Base-by-base conservation (phyloP, 2,888 invertebrate species). In the Andrena praecox region DNA sequence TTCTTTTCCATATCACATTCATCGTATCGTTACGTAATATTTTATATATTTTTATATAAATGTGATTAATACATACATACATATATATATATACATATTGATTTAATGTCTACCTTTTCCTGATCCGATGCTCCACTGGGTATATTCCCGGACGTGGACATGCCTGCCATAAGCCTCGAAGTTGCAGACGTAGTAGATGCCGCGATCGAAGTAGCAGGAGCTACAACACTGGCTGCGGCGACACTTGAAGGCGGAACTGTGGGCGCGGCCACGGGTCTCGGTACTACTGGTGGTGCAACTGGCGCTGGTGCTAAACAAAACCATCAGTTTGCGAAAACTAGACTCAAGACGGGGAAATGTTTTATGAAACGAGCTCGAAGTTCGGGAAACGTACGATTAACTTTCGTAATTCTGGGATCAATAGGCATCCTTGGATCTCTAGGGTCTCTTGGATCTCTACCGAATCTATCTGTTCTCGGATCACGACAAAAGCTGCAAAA, bases 101-200 rank as follows among this genome's bases (percentile, higher is more conserved):
- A 27, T 24, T 20, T 63, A 5, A 56, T 33, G 27, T 33, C 2
- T 86, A 97, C 97, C 96, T 99, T 99, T 94, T 99, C 99, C 94
- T 98, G 98, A 93, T 99, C 99, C 0, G 98, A 97, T 24, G 98
- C 97, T 77, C 97, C 97, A 54, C 97, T 96, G 0, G 97, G 97
- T 87, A 95, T 95, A 90, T 94, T 95, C 77, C 94, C 94, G 77
- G 92, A 91, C 16, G 95, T 94, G 16, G 95, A 94, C 92, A 97
- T 96, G 27, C 96, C 96, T 68, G 94, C 93, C 91, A 92, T 95
- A 95, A 94, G 93, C 95, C 94, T 91, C 94, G 95, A 93, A 93
- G 93, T 93, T 95, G 95, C 94, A 94, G 95, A 90, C 95, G 95
- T 81, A 92, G 93, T 90, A 92, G 94, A 92, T 94, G 95, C 94